A percentile compares a stretch with the other conserved stretches of the same genome.
Conservation (phyloP, 1,140 invertebrate genomes). For the Hylaeus volcanicus region DNA sequence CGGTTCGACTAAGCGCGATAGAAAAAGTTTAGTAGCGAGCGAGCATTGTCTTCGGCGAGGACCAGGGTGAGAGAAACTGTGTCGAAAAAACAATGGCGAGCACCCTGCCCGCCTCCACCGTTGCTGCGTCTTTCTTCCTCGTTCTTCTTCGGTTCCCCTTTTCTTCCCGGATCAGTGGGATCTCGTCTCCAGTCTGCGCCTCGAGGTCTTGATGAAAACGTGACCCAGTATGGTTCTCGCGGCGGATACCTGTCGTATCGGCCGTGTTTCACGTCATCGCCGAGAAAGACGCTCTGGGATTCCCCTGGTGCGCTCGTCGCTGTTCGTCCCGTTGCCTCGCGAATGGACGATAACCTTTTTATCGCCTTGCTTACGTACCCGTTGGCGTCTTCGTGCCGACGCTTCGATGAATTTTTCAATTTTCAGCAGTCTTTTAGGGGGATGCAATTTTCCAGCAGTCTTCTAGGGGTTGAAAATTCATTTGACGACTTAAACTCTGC, state of each 20-base stretch:
- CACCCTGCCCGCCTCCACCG: constrained; percentile 33
- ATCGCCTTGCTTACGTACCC: neutral
- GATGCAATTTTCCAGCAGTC: too few species aligned
- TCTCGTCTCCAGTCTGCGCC: constrained; percentile 17
- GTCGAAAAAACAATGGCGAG: constrained; percentile 67
- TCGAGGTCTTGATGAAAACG: constrained; percentile 68
- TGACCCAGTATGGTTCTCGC: constrained; percentile 61
- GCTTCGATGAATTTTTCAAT: neutral
- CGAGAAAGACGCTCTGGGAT: constrained; percentile 4
- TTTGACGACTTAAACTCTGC: too few species aligned
- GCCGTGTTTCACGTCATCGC: neutral
- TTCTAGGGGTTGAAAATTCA: too few species aligned
- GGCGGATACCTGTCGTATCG: constrained; percentile 44
- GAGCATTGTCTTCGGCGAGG: constrained; percentile 58
- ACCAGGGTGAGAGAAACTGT: constrained; percentile 57
- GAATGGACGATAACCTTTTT: neutral
- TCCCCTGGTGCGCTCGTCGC: neutral
- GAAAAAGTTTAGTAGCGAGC: constrained; percentile 55
- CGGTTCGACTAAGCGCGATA: constrained; percentile 29
- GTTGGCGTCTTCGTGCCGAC: too few species aligned
- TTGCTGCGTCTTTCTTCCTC: constrained; percentile 11
- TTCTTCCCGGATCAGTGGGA: constrained; percentile 11
- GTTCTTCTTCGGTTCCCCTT: neutral
- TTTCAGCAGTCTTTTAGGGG: too few species aligned
- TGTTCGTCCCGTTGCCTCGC: neutral